Evolutionary conservation across 1,140 invertebrate genomes (phyloP).

Genomic region (Watersipora subatra): DNA sequence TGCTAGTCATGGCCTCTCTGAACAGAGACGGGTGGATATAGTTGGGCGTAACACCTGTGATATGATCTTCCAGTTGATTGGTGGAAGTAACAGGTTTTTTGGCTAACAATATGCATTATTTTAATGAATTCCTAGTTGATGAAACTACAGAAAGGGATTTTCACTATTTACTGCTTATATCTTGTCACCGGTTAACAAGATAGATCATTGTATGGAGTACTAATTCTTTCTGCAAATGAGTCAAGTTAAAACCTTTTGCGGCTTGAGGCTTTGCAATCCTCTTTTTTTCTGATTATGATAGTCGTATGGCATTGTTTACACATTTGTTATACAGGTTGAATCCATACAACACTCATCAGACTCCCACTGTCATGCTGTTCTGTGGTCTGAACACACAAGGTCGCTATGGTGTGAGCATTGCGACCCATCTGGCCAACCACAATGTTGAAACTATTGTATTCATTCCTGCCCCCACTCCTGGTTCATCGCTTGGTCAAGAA

Average conservation of each 20-base stretch:
- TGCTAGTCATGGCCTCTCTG: constrained; percentile 52
- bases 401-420: constrained; percentile 54
- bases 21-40: constrained; percentile 56
- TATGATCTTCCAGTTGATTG: constrained; percentile 60
- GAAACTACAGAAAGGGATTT: no score
- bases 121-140: no score
- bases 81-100: constrained; percentile 50
- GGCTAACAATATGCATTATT: no score
- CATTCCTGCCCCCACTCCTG: constrained; percentile 43
- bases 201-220: no score
- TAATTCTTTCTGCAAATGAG: no score
- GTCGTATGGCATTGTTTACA: no score
- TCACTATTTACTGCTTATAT: no score
- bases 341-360: constrained; percentile 66
- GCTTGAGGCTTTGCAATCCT: no score
- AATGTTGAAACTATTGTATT: constrained; percentile 59
- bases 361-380: constrained; percentile 59
- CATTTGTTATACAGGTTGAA: constrained; percentile 50
- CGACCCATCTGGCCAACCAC: constrained; percentile 64
- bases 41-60: constrained; percentile 62
- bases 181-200: no score
- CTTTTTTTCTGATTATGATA: no score
- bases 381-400: constrained; percentile 60
- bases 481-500: constrained; percentile 42
- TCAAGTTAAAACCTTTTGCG: no score